Evolutionary conservation across 2,888 invertebrate species (phyloP), one percentile per base, ranked within the genome.

Genomic region (Hydroisotoma schaefferi): DNA sequence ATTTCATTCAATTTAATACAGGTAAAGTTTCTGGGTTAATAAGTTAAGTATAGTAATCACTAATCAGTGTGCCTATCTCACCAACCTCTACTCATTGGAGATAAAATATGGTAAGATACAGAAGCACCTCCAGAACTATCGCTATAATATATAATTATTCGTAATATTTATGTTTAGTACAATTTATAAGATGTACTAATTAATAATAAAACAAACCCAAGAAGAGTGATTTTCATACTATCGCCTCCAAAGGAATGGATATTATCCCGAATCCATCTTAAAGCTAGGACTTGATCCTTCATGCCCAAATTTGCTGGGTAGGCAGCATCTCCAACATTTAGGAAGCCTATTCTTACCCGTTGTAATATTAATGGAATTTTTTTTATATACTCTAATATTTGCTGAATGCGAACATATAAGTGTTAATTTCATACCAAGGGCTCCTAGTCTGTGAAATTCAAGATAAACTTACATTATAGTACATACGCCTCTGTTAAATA

Each of bases 41-140:
- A 22, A 22, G 23, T 47, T 6, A 6, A 49, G n/a, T 15, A 28
- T 10, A 33, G 33, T 33, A 33, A 10, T 10, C 33, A 33, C 8
- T 43, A 18, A 8, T 10, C 20, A 43, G 6, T 25, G 12, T 20
- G 4, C 47, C 10, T 47, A 10, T 20, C 8, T 23, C 8, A 22
- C 37, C 2, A 12, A 52, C 52, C 53, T 52, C 58, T 40, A 37
- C 63, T 63, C 66, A 70, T 57, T 0, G 70, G 70, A 2, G 61
- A 61, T 12, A 70, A 38, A 5, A 70, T 55, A 33, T 68, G 70
- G 23, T 67, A 70, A 3, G 65, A 64, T 1, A 68, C 70, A 1
- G 63, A 60, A 2, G 63, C 64, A 25, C 51, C 26, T 0, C 69
- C 69, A 3, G 63, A 52, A 18, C 55, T 57, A 27, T 67, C 64